These are phyloP conservation scores for Holothuria glaberrima DNA, from an alignment of 35 echinoderm and acorn worm species.

Conservation along the genomic window DNA sequence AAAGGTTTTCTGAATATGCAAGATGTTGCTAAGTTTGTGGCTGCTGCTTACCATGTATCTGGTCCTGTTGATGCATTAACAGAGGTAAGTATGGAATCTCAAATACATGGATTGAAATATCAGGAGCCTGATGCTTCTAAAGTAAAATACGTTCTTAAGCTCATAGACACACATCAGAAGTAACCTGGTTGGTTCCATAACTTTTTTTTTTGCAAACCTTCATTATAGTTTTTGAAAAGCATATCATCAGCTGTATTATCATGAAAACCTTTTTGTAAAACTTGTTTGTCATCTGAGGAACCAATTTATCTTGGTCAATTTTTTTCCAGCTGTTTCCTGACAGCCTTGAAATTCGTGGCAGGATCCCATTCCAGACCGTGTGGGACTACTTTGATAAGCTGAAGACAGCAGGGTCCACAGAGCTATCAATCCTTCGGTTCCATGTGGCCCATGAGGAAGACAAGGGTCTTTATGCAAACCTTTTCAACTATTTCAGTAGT, in stretches of 20 bases:
- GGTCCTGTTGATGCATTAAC: slow-evolving; percentile 70
- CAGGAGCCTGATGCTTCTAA: no score
- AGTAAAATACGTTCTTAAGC: no score
- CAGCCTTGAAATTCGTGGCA: slow-evolving; percentile 68
- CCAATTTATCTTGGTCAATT: no score
- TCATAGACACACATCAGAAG: no score
- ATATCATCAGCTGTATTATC: neutral
- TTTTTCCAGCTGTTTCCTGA: slow-evolving; percentile 45
- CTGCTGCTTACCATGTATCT: slow-evolving; percentile 78
- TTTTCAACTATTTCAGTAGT: slow-evolving; percentile 92
- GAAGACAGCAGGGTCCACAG: slow-evolving; percentile 66
- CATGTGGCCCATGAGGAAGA: slow-evolving; percentile 83
- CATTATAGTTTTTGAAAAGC: no score
- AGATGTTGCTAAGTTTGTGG: slow-evolving; percentile 85
- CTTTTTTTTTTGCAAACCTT: no score
- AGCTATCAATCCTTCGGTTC: slow-evolving; percentile 79
- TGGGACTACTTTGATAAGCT: slow-evolving; percentile 97
- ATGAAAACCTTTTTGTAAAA: no score
- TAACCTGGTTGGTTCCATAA: no score
- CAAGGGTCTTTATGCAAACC: slow-evolving; percentile 63
- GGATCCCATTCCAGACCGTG: slow-evolving; percentile 77
- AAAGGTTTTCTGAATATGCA: slow-evolving; percentile 90
- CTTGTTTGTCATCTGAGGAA: no score
- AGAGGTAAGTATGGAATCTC: slow-evolving; percentile 62
- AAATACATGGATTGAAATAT: no score